These are phyloP conservation scores for Drosophila oshimai DNA, from an alignment of 1,140 invertebrate species.

Conservation along the genomic window DNA sequence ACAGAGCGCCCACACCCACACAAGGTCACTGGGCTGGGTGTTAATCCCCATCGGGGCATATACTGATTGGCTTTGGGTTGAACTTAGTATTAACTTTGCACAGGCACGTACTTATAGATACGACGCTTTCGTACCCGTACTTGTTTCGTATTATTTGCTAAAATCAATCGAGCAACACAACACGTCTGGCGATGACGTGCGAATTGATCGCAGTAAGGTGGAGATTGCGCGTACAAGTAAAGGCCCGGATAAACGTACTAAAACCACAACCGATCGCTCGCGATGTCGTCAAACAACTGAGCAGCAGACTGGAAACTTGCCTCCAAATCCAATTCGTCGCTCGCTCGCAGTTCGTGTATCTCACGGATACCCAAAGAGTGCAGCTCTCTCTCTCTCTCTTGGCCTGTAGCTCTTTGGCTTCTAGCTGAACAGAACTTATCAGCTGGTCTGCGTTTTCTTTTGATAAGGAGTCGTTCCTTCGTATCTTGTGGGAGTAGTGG, in stretches of 20 bases:
- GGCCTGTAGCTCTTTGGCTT: neutral
- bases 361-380: conserved; percentile 27
- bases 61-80: neutral
- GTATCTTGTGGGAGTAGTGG: no score
- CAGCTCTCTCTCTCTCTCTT: neutral
- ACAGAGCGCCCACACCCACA: conserved; percentile 12
- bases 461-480: neutral
- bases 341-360: conserved; percentile 24
- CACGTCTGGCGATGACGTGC: conserved; percentile 75
- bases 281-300: conserved; percentile 35
- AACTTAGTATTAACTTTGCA: conserved; percentile 29
- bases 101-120: conserved; percentile 70
- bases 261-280: conserved; percentile 43
- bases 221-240: conserved; percentile 22
- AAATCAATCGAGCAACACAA: conserved; percentile 65
- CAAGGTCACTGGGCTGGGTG: conserved; percentile 42
- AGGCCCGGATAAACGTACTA: conserved; percentile 19
- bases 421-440: conserved; percentile 21
- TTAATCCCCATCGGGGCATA: no score
- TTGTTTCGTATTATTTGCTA: conserved; percentile 35
- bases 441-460: neutral
- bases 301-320: neutral
- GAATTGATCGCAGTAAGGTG: conserved; percentile 44
- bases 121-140: conserved; percentile 16
- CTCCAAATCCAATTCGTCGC: no score